Base-by-base conservation (phyloP, 2,888 invertebrate species). In the Formica aserva region DNA sequence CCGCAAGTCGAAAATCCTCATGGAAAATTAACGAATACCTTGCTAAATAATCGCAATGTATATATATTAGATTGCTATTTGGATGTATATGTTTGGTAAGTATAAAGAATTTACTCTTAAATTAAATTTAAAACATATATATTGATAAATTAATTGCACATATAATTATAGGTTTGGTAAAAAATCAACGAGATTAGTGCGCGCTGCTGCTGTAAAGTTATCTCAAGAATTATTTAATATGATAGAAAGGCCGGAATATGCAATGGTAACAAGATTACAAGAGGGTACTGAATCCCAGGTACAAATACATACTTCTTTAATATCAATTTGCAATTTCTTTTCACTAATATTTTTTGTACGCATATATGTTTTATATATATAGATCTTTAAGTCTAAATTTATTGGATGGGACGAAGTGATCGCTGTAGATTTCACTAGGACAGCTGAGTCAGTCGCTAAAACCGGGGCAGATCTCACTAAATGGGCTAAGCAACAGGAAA, bases 331-430 rank as follows among this genome's bases (percentile, higher is more conserved):
- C 4, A 52, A 65, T 13, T 22, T 3, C 8, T 45, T 45, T 26
- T 22, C 5, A 18, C 29, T 41, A 0, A 38, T 48, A 75, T 38
- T 52, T 13, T 32, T 63, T 72, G 52, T 29, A 22, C 8, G 1
- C 1, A n/a, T 67, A 45, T 48, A 18, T 48, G 1, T 48, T 48
- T 48, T 48, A 48, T 48, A 18, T 82, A 72, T 57, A n/a, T 91
- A 98, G 96, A 97, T 99, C 89, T 99, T 99, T 95, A 99, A 99
- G 95, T 98, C 98, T 0, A 99, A 99, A 95, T 99, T 99, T 95
- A 95, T 96, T 67, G 99, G 98, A 11, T 99, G 99, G 99, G 99
- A 99, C 94, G 99, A 99, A 95, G 99, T 99, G 26, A 98, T 99
- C 91, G 99, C 99, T 0, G 99, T 99, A 8, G 99, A 99, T 95